These are phyloP conservation scores for Drosophila anomalata DNA, from an alignment of 2,888 invertebrate species.

Conservation along the genomic window DNA sequence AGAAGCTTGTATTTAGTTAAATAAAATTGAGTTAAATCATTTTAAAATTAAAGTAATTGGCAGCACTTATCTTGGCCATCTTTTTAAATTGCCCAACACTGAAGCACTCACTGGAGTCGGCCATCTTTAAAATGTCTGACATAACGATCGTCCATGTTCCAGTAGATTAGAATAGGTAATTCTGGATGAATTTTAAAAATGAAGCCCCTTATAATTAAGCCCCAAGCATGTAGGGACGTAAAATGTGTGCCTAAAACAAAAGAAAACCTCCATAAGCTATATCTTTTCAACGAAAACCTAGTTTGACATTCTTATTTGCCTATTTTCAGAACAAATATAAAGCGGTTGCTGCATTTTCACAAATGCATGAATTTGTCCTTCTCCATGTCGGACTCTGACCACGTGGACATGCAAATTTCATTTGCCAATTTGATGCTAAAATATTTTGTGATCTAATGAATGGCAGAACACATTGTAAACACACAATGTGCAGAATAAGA, in stretches of 20 bases:
- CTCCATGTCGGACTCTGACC: background rate
- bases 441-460: slow-evolving; percentile 67
- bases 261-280: background rate
- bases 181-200: no score
- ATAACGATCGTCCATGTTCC: background rate
- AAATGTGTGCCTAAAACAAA: no score
- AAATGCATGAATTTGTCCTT: background rate
- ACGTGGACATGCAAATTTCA: slow-evolving; percentile 52
- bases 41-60: no score
- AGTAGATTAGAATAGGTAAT: background rate
- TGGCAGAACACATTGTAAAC: slow-evolving; percentile 50
- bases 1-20: background rate
- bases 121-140: background rate
- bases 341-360: background rate
- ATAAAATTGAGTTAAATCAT: no score
- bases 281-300: background rate
- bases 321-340: background rate
- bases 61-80: background rate
- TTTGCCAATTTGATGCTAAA: slow-evolving; percentile 71
- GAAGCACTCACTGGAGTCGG: background rate
- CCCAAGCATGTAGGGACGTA: no score
- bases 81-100: background rate
- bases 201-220: no score
- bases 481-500: slow-evolving; percentile 34
- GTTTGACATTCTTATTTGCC: background rate